Evolutionary conservation across 2,797 vertebrate species (phyloP).

Genomic region (Acanthis flammea): DNA sequence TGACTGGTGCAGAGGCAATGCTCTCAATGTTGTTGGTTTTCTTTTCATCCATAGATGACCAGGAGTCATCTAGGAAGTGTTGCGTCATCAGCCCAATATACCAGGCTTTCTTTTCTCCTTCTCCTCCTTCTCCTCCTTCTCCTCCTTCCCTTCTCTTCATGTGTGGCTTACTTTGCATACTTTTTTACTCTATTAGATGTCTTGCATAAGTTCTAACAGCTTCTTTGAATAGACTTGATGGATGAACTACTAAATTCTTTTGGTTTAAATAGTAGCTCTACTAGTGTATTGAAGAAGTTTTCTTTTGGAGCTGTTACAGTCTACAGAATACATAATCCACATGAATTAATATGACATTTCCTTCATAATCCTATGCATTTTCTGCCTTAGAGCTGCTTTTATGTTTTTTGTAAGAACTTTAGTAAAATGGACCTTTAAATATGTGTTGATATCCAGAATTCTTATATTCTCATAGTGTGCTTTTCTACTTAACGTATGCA

Average conservation of each 20-base stretch:
- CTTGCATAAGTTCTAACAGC: not conserved
- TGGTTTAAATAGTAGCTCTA: not conserved
- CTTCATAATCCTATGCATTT: constrained; percentile 12
- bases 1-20: not conserved
- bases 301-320: constrained; percentile 7
- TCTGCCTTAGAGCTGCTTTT: not conserved
- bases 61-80: not conserved
- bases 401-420: not conserved
- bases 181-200: not conserved
- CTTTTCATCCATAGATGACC: not conserved
- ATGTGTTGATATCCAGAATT: not conserved
- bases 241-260: not conserved
- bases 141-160: not conserved
- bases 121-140: no score
- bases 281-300: not conserved
- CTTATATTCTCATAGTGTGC: not conserved
- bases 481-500: not conserved
- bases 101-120: not conserved
- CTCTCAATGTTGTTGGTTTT: not conserved
- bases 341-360: constrained; percentile 1
- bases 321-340: not conserved
- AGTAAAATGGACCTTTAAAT: constrained; percentile 1
- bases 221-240: not conserved
- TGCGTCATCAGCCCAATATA: not conserved
- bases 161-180: not conserved